Evolutionary conservation across 2,113 vertebrate genomes (phyloP), one percentile per base, ranked within the genome.

Genomic region (Semicossyphus pulcher): DNA sequence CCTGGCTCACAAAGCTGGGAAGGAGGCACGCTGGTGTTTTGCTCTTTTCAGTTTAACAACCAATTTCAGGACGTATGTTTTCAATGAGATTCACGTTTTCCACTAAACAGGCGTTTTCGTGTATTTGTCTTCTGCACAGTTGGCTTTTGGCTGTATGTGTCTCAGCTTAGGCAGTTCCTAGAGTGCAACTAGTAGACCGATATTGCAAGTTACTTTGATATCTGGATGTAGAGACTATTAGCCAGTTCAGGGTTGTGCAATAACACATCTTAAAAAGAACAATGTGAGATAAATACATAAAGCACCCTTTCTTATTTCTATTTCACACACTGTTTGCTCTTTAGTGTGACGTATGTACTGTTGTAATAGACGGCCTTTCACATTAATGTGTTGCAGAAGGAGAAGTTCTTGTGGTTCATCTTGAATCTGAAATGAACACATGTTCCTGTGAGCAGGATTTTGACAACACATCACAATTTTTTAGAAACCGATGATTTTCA

Each of bases 61-160:
- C 47, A 39, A 36, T 72, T 68, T 68, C 20, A 64, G 36, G 23
- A 72, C 0, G 12, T 5, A 39, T 59, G 21, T 65, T 75, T 80
- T 56, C 21, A 54, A 29, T 29, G 31, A 31, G 56, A 51, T 66
- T 51, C 59, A 34, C 15, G 65, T 76, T 80, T 68, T 76, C 68
- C 47, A 54, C 54, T 29, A 8, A 56, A 16, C 29, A 34, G 8
- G 2, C 21, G n/a, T n/a, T 32, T 58, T 61, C n/a, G 1, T 44
- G 56, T 37, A 18, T 12, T 44, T 5, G 12, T 26, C 21, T 48
- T 25, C n/a, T 42, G 23, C 26, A 56, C 3, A 39, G 23, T 48
- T 49, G 14, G 59, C 48, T 58, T 63, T 48, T 25, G 16, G 15
- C 6, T 34, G 7, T 9, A 8, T 48, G 14, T 42, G 34, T 21